Evolutionary conservation across 2,797 vertebrate genomes (phyloP), one percentile per base, ranked within the genome.

Genomic region (Phrynocephalus guinanensis): DNA sequence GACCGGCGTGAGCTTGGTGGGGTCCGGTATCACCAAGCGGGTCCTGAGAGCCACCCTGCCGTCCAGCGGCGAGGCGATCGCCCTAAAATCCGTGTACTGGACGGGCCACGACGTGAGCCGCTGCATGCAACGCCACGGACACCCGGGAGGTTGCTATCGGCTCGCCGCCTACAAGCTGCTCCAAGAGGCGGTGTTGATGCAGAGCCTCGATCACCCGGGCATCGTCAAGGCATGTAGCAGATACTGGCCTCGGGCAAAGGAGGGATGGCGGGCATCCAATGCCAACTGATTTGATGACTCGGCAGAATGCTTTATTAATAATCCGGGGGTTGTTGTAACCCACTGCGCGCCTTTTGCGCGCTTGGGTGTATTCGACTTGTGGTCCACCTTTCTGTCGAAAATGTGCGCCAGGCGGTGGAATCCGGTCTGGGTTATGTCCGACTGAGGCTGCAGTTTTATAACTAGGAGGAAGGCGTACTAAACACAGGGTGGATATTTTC

Each of bases 21-120:
- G 98, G 4, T 97, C 97, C 24, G 98, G 98, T 73, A 98, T 98
- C 95, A 98, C 98, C 70, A 99, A 98, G 88, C 95, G 97, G 80
- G 98, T 98, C 78, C 92, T 97, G 71, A 97, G 97, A 93, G 98
- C 96, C 9, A 95, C 92, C 48, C 93, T 98, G 83, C 92, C 93
- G 79, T 92, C 93, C 1, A 95, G 95, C 24, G 98, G 97, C 72
- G 94, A 94, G 11, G 63, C 94, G 1, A 96, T 98, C 20, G 98
- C 98, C 0, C 87, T 98, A 33, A 99, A 99, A 85, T 95, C 97
- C 10, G 97, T 98, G 87, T 94, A 93, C 89, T 93, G 96, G 70
- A 95, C 97, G 78, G 98, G 98, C 28, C 95, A 96, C 56, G 98
- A 98, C 95, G 98, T 98, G 96, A 96, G 93, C 50, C 96, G 95